Evolutionary conservation across 1,140 invertebrate species (phyloP), one percentile per base, ranked within the genome.

Genomic region (Arctopsyche grandis): DNA sequence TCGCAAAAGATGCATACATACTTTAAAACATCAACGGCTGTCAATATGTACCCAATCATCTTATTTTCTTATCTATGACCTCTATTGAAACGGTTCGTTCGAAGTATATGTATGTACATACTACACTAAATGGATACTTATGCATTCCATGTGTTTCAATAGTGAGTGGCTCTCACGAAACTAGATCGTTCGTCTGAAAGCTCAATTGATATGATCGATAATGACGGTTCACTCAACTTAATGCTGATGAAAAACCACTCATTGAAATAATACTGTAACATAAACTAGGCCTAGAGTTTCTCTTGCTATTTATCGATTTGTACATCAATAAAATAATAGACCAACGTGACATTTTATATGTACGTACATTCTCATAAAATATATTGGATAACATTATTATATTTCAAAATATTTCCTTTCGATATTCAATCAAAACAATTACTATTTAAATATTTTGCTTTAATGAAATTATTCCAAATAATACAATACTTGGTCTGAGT

Each of bases 181-280:
- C n/a, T 52, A 5, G 16, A 52, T 4, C 48, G 58, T 22, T 52
- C 48, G n/a, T n/a, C n/a, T n/a, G n/a, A 60, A 60, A 60, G 10
- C 24, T 66, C 63, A 66, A 66, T 66, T 66, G 63, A 66, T 66
- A 63, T 66, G 63, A 66, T 66, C 63, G 63, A 29, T n/a, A 66
- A 66, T 29, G 63, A 26, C 63, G 63, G 58, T 9, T 60, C 58
- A 60, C 26, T 26, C 63, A 26, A 66, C 21, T 66, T 14, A 66
- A 26, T 60, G 58, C 21, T 60, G 21, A 60, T 60, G 58, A 60
- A 66, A 26, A 66, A 66, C 22, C 21, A 29, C 24, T 66, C 9
- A 22, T 66, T 22, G 3, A 12, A 24, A 26, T 24, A 22, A 26
- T 26, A 66, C 9, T 66, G 9, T 66, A 26, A 9, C 16, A 19